Evolutionary conservation across 2,797 vertebrate species (phyloP), one percentile per base, ranked within the genome.

Genomic region (Helarctos malayanus): DNA sequence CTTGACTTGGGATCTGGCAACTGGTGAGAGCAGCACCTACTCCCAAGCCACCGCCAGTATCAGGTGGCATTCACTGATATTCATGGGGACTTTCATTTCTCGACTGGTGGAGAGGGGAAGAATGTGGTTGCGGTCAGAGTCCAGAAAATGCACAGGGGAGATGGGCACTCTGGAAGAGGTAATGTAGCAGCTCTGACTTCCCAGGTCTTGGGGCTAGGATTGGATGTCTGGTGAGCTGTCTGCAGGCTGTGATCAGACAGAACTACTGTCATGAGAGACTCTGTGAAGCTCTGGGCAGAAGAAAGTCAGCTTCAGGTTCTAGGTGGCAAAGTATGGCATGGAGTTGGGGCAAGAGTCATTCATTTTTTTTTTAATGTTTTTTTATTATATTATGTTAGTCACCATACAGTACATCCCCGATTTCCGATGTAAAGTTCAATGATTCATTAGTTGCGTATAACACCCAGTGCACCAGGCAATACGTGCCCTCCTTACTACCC

Each of bases 1-100:
- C 45, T 90, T 86, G 47, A 79, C 90, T 94, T 81, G 71, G 52
- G 49, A 82, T 91, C 52, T 63, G 94, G 63, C 82, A 88, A 78
- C 1, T 35, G 23, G 16, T 81, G 27, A 87, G 83, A 79, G 41
- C 11, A 65, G 18, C 35, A 86, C 5, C 76, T 7, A 52, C 38
- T 71, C 59, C 68, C 15, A 85, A 78, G 52, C 25, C 59, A 87
- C n/a, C 27, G 54, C 21, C 18, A 49, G 29, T 57, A 41, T 63
- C 82, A 90, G 84, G n/a, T 61, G 54, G 35, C 75, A 19, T 79
- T 84, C 61, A 35, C 35, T 68, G 76, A 49, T 32, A 54, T 41
- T 89, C 63, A 56, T 16, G 10, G 59, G 10, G 21, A 78, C n/a
- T 61, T 41, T 32, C 5, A 23, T 27, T 86, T 85, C 54, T 41